Evolutionary conservation across 1,140 invertebrate species (phyloP).

Genomic region (Cydia strobilella): DNA sequence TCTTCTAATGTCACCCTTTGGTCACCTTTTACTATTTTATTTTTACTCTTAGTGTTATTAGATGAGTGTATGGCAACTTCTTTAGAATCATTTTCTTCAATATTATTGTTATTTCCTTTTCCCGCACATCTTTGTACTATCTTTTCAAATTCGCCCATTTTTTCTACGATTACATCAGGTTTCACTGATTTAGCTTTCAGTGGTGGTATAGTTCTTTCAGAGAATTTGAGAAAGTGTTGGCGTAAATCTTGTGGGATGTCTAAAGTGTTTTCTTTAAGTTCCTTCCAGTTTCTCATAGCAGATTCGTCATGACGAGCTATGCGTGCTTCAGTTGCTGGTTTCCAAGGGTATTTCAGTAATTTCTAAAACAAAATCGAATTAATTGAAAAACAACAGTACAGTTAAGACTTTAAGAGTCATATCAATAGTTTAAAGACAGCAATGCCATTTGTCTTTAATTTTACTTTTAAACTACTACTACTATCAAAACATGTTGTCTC

Average conservation of each 20-base stretch:
- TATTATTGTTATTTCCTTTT: conserved; percentile 50
- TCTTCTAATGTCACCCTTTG: conserved; percentile 64
- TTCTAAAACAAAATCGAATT: conserved; percentile 74
- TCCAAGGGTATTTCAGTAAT: conserved; percentile 84
- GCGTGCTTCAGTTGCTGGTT: conserved; percentile 77
- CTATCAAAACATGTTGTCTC: no score
- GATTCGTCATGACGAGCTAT: conserved; percentile 83
- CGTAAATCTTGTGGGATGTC: conserved; percentile 75
- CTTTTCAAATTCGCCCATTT: conserved; percentile 72
- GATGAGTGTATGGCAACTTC: conserved; percentile 43
- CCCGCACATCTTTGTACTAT: conserved; percentile 64
- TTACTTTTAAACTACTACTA: no score
- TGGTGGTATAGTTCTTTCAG: conserved; percentile 78
- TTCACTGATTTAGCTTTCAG: conserved; percentile 64
- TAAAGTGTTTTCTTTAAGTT: conserved; percentile 80
- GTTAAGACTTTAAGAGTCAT: no score
- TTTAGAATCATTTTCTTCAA: conserved; percentile 37
- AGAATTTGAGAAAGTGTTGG: conserved; percentile 85
- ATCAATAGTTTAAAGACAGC: no score
- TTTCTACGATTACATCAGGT: conserved; percentile 59
- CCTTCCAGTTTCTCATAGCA: conserved; percentile 85
- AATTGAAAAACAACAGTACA: conserved; percentile 19
- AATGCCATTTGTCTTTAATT: no score
- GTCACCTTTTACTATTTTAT: conserved; percentile 43
- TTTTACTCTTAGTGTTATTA: conserved; percentile 40